A percentile compares a stretch with the other conserved stretches of the same genome.
Conservation (phyloP, 2,113 vertebrate genomes). For the Leucopsar rothschildi region DNA sequence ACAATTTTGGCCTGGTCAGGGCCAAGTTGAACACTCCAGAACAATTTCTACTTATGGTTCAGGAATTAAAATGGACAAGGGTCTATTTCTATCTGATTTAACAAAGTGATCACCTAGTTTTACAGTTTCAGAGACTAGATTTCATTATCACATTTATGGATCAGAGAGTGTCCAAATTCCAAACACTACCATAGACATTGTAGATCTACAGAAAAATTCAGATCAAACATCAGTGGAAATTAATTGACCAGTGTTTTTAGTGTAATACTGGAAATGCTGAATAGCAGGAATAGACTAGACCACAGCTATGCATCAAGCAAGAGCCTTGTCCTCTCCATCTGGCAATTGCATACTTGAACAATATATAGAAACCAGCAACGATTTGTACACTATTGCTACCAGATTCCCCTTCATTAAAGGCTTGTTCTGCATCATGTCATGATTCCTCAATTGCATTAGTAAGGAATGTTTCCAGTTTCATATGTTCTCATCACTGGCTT, state of each 20-base stretch:
- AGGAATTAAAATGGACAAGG: not conserved
- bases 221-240: not conserved
- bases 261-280: not conserved
- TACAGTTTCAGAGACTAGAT: accelerated
- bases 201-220: not conserved
- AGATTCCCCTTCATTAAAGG: not conserved
- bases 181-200: not conserved
- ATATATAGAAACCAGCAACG: not conserved
- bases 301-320: not conserved
- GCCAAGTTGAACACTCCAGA: not conserved
- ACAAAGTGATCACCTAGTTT: not conserved
- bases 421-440: not conserved
- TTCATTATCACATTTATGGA: not conserved
- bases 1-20: not conserved
- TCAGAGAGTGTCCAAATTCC: not conserved
- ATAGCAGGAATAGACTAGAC: not conserved
- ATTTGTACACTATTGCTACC: not conserved
- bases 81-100: not conserved
- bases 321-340: not conserved
- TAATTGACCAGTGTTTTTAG: not conserved
- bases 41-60: not conserved
- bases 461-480: not conserved
- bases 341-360: not conserved
- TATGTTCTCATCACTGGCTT: not conserved
- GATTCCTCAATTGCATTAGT: not conserved